These are phyloP conservation scores for Mesocentrotus franciscanus DNA, from an alignment of 53 echinoderm and acorn worm genomes.

Conservation along the genomic window DNA sequence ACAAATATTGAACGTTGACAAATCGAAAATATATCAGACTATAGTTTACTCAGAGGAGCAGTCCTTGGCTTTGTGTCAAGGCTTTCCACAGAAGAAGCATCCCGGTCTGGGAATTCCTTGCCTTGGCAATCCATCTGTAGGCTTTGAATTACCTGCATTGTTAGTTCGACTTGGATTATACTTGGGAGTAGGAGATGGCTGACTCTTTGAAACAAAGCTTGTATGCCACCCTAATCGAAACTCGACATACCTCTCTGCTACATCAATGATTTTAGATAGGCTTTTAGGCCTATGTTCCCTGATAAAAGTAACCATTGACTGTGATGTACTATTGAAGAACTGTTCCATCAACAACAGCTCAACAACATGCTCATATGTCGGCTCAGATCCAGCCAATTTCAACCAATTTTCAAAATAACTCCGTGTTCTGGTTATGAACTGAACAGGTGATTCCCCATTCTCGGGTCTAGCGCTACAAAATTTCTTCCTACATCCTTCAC, in stretches of 20 bases:
- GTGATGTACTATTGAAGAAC: slow-evolving; percentile 63
- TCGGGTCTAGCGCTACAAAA: slow-evolving; percentile 64
- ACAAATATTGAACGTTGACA: too few species aligned
- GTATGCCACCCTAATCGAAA: slow-evolving; percentile 59
- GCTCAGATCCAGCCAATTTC: slow-evolving; percentile 40
- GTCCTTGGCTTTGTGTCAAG: background rate
- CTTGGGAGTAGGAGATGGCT: background rate
- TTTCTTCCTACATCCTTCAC: slow-evolving; percentile 74
- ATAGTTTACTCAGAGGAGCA: too few species aligned
- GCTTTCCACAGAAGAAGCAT: slow-evolving; percentile 22
- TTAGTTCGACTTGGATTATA: background rate
- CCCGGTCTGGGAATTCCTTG: background rate
- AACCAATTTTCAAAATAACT: slow-evolving; percentile 72
- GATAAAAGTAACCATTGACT: slow-evolving; percentile 57
- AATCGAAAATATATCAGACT: too few species aligned
- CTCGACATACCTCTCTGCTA: slow-evolving; percentile 73
- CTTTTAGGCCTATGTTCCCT: slow-evolving; percentile 70
- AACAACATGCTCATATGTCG: slow-evolving; percentile 52
- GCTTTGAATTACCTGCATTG: background rate
- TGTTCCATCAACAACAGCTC: slow-evolving; percentile 74
- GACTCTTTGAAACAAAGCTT: background rate
- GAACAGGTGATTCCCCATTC: slow-evolving; percentile 53
- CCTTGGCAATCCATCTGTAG: background rate
- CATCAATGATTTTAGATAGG: background rate
- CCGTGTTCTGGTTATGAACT: slow-evolving; percentile 64